phyloP scores from a whole-genome alignment of 2,113 vertebrate genomes.

The Gnathonemus longibarbis region DNA sequence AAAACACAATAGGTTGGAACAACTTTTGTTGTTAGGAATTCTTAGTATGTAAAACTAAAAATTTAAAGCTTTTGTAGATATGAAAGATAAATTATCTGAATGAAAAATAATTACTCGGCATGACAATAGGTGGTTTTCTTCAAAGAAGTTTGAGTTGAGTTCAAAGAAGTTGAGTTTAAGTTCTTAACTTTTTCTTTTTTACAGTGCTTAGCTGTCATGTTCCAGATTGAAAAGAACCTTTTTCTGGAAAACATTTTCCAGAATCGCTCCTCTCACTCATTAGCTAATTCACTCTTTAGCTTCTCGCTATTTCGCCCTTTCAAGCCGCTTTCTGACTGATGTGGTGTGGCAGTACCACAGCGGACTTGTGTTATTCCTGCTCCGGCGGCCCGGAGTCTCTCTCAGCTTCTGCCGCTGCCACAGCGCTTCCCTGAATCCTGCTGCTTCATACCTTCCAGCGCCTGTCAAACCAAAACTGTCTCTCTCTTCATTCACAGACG shows the following conservation, averaged over 20 bases:
- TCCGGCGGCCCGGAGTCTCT: neutral
- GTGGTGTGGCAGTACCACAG: neutral
- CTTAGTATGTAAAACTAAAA: no score
- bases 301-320: neutral
- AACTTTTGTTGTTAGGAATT: no score
- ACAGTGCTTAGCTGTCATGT: neutral
- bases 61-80: no score
- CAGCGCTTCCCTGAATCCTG: neutral
- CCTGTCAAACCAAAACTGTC: neutral
- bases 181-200: no score
- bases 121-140: no score
- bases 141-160: no score
- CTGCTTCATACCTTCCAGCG: neutral
- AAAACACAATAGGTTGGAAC: no score
- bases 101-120: no score
- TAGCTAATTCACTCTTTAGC: neutral
- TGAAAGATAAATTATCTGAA: no score
- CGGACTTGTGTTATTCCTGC: neutral
- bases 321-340: neutral
- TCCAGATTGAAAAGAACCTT: neutral
- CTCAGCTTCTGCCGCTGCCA: neutral
- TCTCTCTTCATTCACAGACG: neutral
- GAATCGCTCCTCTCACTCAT: neutral
- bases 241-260: neutral
- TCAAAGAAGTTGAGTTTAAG: no score